These are phyloP conservation scores for Xiphophorus couchianus DNA, from an alignment of 2,113 vertebrate species.

Conservation along the genomic window DNA sequence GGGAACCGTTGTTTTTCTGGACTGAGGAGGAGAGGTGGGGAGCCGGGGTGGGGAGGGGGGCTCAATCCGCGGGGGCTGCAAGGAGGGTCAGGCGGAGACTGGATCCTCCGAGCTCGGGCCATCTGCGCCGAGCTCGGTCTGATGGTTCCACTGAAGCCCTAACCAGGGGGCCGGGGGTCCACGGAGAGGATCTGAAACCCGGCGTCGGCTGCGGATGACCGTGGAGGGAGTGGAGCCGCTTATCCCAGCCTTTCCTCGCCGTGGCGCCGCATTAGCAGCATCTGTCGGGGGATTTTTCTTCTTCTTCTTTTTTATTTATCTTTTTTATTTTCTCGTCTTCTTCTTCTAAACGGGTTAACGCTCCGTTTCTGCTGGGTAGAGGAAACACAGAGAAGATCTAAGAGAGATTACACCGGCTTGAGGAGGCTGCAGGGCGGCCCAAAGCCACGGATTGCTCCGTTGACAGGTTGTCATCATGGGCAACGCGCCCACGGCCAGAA, in stretches of 20 bases:
- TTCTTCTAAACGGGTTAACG: conserved; percentile 12
- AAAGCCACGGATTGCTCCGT: conserved; percentile 64
- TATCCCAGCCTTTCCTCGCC: conserved; percentile 23
- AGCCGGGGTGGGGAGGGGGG: conserved; percentile 52
- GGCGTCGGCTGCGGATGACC: conserved; percentile 22
- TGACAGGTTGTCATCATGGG: conserved; percentile 86
- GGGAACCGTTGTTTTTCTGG: conserved; percentile 43
- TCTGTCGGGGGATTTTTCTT: conserved; percentile 25
- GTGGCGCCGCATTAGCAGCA: conserved; percentile 57
- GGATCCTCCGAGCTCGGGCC: conserved; percentile 62
- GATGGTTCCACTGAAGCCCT: conserved; percentile 40
- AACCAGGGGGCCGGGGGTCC: conserved; percentile 5
- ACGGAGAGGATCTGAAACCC: conserved; percentile 31
- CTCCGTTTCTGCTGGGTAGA: conserved; percentile 40
- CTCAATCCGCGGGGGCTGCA: conserved; percentile 61
- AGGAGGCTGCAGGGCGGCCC: conserved; percentile 60
- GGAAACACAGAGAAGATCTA: conserved; percentile 29
- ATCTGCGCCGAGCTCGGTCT: conserved; percentile 67
- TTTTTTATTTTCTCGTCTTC: no score
- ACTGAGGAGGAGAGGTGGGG: conserved; percentile 63
- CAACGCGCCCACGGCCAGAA: conserved; percentile 92
- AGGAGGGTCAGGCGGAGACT: conserved; percentile 63
- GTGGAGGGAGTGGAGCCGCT: conserved; percentile 28
- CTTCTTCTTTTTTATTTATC: no score
- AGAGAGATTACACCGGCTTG: conserved; percentile 53